A percentile compares a stretch with the other conserved stretches of the same genome.
Evolutionary conservation across 2,888 invertebrate genomes (phyloP).

Genomic region (Acheta domesticus): DNA sequence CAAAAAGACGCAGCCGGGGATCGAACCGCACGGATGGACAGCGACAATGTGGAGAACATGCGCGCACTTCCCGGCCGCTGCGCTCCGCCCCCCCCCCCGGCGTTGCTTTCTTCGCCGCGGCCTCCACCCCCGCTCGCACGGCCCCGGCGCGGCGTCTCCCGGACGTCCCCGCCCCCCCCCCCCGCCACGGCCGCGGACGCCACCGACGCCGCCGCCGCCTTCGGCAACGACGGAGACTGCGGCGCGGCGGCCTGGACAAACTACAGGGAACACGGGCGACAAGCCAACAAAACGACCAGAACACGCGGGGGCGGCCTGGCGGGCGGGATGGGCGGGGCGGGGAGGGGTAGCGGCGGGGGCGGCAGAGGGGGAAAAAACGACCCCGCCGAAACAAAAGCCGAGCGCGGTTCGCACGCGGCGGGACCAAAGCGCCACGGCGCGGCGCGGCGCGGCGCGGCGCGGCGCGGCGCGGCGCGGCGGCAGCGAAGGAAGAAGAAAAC

Average conservation of each 20-base stretch:
- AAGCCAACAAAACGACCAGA: not conserved
- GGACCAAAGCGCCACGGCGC: not conserved
- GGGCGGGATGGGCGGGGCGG: not conserved
- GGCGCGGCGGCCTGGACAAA: not conserved
- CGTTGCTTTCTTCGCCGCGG: not conserved
- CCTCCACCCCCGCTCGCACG: not conserved
- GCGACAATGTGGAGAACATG: too few species aligned
- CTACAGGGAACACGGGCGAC: constrained; percentile 18
- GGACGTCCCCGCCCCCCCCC: not conserved
- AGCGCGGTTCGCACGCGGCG: constrained; percentile 18
- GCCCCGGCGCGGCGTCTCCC: not conserved
- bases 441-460: too few species aligned
- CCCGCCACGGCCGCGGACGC: not conserved
- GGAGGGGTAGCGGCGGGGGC: not conserved
- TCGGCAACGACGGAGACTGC: not conserved
- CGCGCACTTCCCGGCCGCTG: too few species aligned
- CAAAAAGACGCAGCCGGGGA: too few species aligned
- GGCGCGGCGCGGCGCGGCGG: not conserved
- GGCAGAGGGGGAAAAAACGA: not conserved
- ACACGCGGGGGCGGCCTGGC: not conserved
- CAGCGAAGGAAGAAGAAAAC: not conserved
- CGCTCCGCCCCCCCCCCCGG: too few species aligned
- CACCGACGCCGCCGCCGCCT: not conserved
- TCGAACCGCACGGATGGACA: too few species aligned
- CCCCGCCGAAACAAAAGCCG: constrained; percentile 1